These are phyloP conservation scores for Otis tarda DNA, from an alignment of 2,113 vertebrate genomes.

Conservation along the genomic window DNA sequence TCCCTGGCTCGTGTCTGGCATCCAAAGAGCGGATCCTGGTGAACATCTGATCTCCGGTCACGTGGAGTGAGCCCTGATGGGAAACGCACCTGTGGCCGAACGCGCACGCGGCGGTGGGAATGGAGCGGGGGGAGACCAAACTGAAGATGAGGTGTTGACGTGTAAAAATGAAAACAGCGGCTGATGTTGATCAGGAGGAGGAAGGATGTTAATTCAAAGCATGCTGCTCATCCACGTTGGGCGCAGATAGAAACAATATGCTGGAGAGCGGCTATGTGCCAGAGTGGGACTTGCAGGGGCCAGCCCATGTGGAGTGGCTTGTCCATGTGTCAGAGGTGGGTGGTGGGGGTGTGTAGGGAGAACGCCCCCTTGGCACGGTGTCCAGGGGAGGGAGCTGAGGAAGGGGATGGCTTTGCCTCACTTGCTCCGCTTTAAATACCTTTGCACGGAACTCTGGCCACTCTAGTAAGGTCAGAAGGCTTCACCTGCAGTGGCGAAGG, in stretches of 20 bases:
- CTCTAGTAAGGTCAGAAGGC: background rate
- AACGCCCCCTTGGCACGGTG: constrained; percentile 30
- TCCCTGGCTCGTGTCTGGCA: background rate
- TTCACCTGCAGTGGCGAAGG: background rate
- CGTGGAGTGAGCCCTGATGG: accelerated
- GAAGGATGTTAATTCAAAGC: constrained; percentile 8
- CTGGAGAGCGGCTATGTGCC: accelerated
- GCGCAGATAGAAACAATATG: background rate
- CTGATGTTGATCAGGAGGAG: background rate
- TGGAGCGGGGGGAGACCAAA: accelerated
- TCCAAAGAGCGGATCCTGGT: background rate
- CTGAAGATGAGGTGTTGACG: accelerated
- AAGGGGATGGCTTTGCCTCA: background rate
- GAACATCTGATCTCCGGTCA: background rate
- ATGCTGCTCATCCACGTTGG: accelerated
- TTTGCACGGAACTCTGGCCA: background rate
- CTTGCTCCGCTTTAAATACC: constrained; percentile 53
- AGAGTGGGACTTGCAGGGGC: background rate
- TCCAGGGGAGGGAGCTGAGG: constrained; percentile 7
- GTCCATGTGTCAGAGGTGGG: background rate
- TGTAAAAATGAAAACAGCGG: background rate
- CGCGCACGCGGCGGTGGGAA: accelerated
- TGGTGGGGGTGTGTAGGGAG: constrained; percentile 8
- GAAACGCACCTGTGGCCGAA: background rate
- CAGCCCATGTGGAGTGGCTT: accelerated